Evolutionary conservation across 1,140 invertebrate species (phyloP), one percentile per base, ranked within the genome.

Genomic region (Drosophila athabasca): DNA sequence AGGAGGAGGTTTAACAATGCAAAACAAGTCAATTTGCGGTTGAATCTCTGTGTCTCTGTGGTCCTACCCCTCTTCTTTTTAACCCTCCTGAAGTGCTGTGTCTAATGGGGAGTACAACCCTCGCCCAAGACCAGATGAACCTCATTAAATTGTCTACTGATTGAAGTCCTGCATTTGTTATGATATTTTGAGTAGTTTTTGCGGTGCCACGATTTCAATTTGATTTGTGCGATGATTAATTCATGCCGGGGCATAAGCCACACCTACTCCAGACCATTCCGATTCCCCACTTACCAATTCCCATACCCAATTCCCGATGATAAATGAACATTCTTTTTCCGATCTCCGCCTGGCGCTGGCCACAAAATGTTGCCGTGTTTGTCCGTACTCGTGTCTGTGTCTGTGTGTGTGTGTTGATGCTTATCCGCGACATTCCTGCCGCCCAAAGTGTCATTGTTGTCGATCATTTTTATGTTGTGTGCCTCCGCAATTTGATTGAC

Each of bases 381-480:
- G 31, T 3, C 31, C 31, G n/a, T n/a, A n/a, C n/a, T n/a, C n/a
- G 11, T 13, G 11, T 39, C 2, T 52, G 19, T 68, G 43, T 67
- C 11, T 46, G 11, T 49, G 19, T 60, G 26, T 45, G 35, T 48
- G 62, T 41, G 59, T 70, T 57, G 82, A 85, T 85, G 65, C 51
- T 85, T 85, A 85, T 85, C 82, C 78, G 82, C 84, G 82, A 87
- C 82, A 85, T 85, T 85, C 82, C 83, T 88, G 83, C 82, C 82
- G 82, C 82, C 82, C 82, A 85, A 82, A 87, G 82, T 85, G 82
- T 85, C 82, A 87, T 85, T 85, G 82, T 87, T 85, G 82, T 85
- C 82, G 82, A 85, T 85, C 82, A 85, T 85, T 85, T 85, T 85
- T 87, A 85, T 85, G 81, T 68, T 75, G 41, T 61, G 57, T 45